Evolutionary conservation across 1,140 invertebrate species (phyloP), one percentile per base, ranked within the genome.

Genomic region (Andrena cerasifolii): DNA sequence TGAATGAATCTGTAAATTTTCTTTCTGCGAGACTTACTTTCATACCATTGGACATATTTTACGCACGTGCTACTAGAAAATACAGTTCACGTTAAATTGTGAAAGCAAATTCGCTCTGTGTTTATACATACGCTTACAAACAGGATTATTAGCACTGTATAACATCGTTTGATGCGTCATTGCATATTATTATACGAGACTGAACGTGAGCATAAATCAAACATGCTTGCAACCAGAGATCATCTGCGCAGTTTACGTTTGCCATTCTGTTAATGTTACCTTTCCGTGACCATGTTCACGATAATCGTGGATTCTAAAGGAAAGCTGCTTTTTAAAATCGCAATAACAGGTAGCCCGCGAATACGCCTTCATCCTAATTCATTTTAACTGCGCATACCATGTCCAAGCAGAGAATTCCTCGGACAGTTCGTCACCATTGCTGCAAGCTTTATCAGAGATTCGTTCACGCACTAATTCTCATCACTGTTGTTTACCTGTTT

Each of bases 171-270:
- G 5, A 45, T 21, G 31, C 36, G 3, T 40, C n/a, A 14, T 59
- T 24, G 21, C 28, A 47, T 24, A 31, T 28, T 40, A 10, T 43
- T 12, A 70, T 7, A 31, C 14, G 10, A n/a, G 21, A 31, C 53
- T 7, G 6, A 24, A 18, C 0, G 1, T 28, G 26, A 2, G 4
- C 28, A 7, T 28, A 70, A 70, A 31, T 16, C 7, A 62, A 62
- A 62, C 70, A n/a, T 72, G 70, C 43, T 72, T 72, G 70, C 70
- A 72, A 72, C 56, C 70, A 62, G 21, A 31, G 26, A 62, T 40
- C 43, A 36, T 49, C 16, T 40, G 56, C 68, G 49, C n/a, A n/a
- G n/a, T n/a, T 47, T n/a, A 62, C 61, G 7, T 62, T 24, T 24
- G 24, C 3, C 4, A 36, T n/a, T 33, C 6, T 31, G 6, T n/a